phyloP scores from a whole-genome alignment of 1,140 invertebrate genomes.

The Stegodyphus dumicola region DNA sequence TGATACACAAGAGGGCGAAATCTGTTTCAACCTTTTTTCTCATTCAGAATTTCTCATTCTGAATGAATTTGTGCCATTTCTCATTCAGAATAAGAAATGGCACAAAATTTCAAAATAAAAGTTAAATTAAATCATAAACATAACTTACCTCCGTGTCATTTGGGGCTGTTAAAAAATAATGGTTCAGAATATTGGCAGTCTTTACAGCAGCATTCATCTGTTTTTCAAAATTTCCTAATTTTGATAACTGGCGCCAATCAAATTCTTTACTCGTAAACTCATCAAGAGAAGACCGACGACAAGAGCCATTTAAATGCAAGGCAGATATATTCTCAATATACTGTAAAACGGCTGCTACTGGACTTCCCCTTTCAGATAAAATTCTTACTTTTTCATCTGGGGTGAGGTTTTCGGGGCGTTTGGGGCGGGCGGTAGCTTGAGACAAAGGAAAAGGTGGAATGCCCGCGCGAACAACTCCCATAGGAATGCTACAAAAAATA shows the following conservation, averaged over 20 bases:
- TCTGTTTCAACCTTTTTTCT: too few species aligned
- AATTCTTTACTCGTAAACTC: neutral
- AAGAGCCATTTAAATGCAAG: neutral
- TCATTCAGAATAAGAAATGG: too few species aligned
- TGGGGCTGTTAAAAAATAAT: conserved; percentile 54
- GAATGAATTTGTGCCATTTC: too few species aligned
- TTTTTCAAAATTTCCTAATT: conserved; percentile 20
- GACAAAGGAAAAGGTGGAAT: conserved; percentile 4
- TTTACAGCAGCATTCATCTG: conserved; percentile 55
- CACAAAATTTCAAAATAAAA: too few species aligned
- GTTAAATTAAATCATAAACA: too few species aligned
- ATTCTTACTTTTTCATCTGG: conserved; percentile 24
- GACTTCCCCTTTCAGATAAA: conserved; percentile 13
- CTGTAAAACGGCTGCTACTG: conserved; percentile 23
- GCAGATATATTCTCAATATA: conserved; percentile 8
- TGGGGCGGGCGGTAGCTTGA: conserved; percentile 10
- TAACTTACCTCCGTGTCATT: conserved; percentile 38
- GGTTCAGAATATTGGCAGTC: conserved; percentile 60
- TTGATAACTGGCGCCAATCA: conserved; percentile 22
- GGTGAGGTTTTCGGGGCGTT: neutral
- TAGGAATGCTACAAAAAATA: conserved; percentile 12
- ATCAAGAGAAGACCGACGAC: conserved; percentile 26
- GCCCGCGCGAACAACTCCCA: conserved; percentile 1
- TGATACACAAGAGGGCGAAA: too few species aligned
- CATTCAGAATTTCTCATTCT: too few species aligned